Percentiles rank a stretch among this genome's conserved stretches.
phyloP scores from a whole-genome alignment of 2,113 vertebrate species.

The Eudorcas thomsonii region DNA sequence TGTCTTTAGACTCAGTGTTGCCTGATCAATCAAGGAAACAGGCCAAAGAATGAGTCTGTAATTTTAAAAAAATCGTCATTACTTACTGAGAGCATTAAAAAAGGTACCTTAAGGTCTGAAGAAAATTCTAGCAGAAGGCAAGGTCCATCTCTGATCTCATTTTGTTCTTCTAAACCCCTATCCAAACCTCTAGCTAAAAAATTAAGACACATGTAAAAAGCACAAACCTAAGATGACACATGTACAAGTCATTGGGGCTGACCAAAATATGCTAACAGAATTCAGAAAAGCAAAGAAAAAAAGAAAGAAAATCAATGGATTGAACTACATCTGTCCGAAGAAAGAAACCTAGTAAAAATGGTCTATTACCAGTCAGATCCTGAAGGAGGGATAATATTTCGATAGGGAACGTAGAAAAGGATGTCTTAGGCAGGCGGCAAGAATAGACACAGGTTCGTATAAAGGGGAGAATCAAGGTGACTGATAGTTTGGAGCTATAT shows the following conservation, averaged over 20 bases:
- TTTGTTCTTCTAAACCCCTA: not conserved
- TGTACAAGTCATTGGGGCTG: not conserved
- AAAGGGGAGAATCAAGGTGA: not conserved
- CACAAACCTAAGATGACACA: not conserved
- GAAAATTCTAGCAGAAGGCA: not conserved
- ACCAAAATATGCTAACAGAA: slow-evolving; percentile 3
- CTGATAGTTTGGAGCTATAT: not conserved
- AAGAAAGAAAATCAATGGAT: not conserved
- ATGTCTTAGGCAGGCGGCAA: not conserved
- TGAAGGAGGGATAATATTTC: not conserved
- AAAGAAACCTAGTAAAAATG: not conserved
- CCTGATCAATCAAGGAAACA: not conserved
- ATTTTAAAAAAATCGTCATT: not conserved
- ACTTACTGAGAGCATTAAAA: not conserved
- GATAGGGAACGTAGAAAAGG: not conserved
- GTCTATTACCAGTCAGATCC: not conserved
- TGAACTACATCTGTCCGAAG: not conserved
- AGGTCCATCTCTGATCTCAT: not conserved
- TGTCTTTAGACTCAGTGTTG: not conserved
- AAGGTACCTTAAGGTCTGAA: not conserved
- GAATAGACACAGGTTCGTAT: not conserved
- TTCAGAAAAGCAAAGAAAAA: not conserved
- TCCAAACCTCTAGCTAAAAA: not conserved
- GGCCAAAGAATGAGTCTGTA: not conserved
- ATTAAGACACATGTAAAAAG: not conserved